These are phyloP conservation scores for Gymnoscelis rufifasciata DNA, from an alignment of 2,888 invertebrate species.

Conservation along the genomic window DNA sequence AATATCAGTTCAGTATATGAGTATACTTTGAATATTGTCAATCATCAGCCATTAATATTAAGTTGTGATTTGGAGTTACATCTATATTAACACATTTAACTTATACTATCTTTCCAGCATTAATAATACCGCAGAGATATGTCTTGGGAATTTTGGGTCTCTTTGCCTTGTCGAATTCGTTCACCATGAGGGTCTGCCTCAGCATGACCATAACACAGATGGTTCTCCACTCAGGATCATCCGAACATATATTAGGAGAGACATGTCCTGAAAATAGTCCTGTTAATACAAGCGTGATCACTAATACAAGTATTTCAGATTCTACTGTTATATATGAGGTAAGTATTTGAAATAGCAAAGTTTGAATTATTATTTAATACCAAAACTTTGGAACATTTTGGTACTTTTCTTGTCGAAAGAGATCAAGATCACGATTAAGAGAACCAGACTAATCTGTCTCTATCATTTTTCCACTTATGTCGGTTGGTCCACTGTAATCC, in stretches of 20 bases:
- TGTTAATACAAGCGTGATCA: constrained; percentile 19
- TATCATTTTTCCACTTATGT: no score
- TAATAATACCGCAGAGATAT: constrained; percentile 83
- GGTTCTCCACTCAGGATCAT: constrained; percentile 59
- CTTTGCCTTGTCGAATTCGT: constrained; percentile 84
- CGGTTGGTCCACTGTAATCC: no score
- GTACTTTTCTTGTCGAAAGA: no score
- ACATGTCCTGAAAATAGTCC: constrained; percentile 62
- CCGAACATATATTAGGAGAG: constrained; percentile 66
- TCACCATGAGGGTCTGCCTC: constrained; percentile 85
- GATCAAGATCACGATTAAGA: no score
- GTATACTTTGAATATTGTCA: no score
- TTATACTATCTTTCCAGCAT: constrained; percentile 61
- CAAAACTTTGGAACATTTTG: no score
- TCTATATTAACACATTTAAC: no score
- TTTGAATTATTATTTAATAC: no score
- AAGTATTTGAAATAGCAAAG: not conserved
- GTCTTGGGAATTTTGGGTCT: constrained; percentile 84
- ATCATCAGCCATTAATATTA: no score
- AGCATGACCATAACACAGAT: constrained; percentile 86
- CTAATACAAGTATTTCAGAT: constrained; percentile 19
- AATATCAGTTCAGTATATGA: no score
- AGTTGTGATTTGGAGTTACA: no score
- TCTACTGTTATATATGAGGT: constrained; percentile 21
- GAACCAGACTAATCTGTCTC: no score